Percentiles rank a stretch among this genome's conserved stretches.
These are phyloP conservation scores for Gallinago solitaria DNA, from an alignment of 2,797 vertebrate genomes.

Conservation along the genomic window DNA sequence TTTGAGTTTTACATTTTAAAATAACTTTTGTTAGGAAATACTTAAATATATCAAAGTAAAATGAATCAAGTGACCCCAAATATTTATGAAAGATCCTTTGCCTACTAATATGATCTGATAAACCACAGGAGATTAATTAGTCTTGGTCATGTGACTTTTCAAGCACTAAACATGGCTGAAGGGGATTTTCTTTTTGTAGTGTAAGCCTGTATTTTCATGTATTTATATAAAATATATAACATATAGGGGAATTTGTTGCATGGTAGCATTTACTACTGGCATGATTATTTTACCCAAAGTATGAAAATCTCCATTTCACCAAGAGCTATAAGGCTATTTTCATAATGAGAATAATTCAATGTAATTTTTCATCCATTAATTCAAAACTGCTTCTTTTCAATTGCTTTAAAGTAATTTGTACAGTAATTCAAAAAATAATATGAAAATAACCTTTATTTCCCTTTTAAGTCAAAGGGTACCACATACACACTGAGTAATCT, in stretches of 20 bases:
- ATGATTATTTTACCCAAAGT: slow-evolving; percentile 3
- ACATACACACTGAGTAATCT: not conserved
- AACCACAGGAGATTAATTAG: slow-evolving; percentile 56
- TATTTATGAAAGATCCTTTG: slow-evolving; percentile 3
- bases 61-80: not conserved
- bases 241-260: not conserved
- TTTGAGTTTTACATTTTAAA: not conserved
- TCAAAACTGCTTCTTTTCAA: not conserved
- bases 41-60: slow-evolving; percentile 20
- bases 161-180: slow-evolving; percentile 34
- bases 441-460: slow-evolving; percentile 29
- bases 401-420: not conserved
- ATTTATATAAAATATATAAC: slow-evolving; percentile 15
- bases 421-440: not conserved
- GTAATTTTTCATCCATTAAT: slow-evolving; percentile 33
- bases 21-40: not conserved
- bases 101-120: slow-evolving; percentile 27
- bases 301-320: slow-evolving; percentile 8
- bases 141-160: slow-evolving; percentile 18
- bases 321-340: not conserved
- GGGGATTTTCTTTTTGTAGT: slow-evolving; percentile 14
- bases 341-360: not conserved
- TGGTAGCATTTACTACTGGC: not conserved
- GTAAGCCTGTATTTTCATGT: not conserved
- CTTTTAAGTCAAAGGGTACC: not conserved